Conservation (phyloP, 2,797 vertebrate genomes). For the Pseudocheirus occidentalis region DNA sequence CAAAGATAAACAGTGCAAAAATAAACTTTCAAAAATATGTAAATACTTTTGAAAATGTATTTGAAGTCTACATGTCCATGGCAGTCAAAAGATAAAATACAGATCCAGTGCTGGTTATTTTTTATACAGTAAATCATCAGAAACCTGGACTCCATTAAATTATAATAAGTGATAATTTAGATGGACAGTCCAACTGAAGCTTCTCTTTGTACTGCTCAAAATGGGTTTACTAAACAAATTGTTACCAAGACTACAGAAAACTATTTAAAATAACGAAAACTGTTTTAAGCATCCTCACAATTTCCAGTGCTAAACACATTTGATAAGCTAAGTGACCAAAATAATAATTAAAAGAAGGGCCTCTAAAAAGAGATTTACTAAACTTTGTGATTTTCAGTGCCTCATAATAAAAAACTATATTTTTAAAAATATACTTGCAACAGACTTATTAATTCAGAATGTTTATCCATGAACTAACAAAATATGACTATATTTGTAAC, state of each 20-base stretch:
- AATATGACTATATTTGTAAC: not conserved
- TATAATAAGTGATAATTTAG: constrained; percentile 20
- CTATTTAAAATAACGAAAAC: constrained; percentile 38
- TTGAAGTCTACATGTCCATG: constrained; percentile 61
- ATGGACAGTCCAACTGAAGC: not conserved
- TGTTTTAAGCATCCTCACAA: constrained; percentile 57
- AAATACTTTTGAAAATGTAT: constrained; percentile 61
- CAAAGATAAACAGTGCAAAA: not conserved
- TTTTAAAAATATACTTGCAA: not conserved
- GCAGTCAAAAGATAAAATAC: constrained; percentile 25
- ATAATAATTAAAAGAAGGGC: not conserved
- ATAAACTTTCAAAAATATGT: constrained; percentile 10
- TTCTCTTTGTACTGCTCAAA: constrained; percentile 14
- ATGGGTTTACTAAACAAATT: constrained; percentile 31
- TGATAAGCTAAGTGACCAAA: not conserved
- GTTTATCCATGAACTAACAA: not conserved
- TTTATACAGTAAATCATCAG: constrained; percentile 14
- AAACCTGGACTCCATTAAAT: constrained; percentile 36
- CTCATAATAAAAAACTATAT: not conserved
- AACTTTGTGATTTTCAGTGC: not conserved
- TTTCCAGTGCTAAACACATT: not conserved
- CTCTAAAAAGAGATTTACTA: constrained; percentile 24
- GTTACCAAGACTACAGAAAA: constrained; percentile 13
- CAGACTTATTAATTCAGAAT: not conserved
- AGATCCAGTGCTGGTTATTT: constrained; percentile 65